These are phyloP conservation scores for Apamea anceps DNA, from an alignment of 2,888 invertebrate genomes.

Conservation along the genomic window DNA sequence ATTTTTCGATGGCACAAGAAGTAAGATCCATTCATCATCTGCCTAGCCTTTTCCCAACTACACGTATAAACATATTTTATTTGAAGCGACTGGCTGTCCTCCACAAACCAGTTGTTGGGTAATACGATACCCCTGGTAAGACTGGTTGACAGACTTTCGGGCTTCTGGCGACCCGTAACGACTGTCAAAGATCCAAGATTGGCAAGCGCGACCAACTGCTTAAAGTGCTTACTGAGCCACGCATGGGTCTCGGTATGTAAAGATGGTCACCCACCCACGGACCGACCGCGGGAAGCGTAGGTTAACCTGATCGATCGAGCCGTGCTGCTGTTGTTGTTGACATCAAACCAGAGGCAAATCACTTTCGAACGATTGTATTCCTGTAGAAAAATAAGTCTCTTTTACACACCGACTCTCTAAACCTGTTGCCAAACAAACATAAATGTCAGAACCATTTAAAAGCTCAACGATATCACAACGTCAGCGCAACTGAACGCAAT, in stretches of 20 bases:
- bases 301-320: too few relatives aligned
- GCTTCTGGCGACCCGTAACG: background rate
- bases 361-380: background rate
- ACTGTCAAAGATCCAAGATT: too few relatives aligned
- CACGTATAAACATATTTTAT: background rate
- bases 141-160: background rate
- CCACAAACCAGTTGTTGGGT: background rate
- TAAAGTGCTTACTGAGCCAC: too few relatives aligned
- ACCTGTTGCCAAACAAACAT: slow-evolving; percentile 24
- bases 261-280: too few relatives aligned
- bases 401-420: background rate
- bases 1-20: background rate
- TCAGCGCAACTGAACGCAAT: slow-evolving; percentile 47
- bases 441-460: slow-evolving; percentile 35
- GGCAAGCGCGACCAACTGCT: too few relatives aligned
- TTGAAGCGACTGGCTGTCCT: background rate
- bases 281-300: too few relatives aligned
- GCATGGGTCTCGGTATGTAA: too few relatives aligned
- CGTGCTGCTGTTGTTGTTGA: too few relatives aligned
- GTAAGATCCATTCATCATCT: background rate
- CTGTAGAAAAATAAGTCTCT: background rate
- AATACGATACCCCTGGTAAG: background rate
- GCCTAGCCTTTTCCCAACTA: background rate
- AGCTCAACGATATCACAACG: slow-evolving; percentile 12
- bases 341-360: too few relatives aligned